Base-by-base conservation (phyloP, 23 tunicate species). In the Oikopleura dioica region DNA sequence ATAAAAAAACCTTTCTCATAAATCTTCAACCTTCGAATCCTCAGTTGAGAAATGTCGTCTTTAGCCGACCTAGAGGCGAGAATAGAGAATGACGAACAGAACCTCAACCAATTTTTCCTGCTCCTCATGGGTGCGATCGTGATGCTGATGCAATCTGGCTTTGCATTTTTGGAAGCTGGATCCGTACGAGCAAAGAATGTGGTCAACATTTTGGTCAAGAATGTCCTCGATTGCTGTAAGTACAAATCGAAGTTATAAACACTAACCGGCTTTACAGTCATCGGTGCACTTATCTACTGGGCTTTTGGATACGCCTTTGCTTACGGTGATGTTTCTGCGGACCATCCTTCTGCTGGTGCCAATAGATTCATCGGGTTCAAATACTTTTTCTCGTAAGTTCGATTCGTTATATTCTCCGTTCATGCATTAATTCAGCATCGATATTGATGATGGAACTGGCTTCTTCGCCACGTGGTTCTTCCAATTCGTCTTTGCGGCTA, bases 101-200 rank as follows among this genome's bases (percentile, higher is more conserved):
- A n/a, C n/a, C n/a, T n/a, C n/a, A n/a, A n/a, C n/a, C n/a, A n/a
- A n/a, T n/a, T n/a, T n/a, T n/a, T n/a, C n/a, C n/a, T n/a, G n/a
- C n/a, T n/a, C n/a, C n/a, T n/a, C n/a, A n/a, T n/a, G n/a, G n/a
- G n/a, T n/a, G n/a, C n/a, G n/a, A n/a, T n/a, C n/a, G n/a, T n/a
- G n/a, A n/a, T n/a, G n/a, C n/a, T 84, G 35, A 85, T 85, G 92
- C 92, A 85, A 75, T 81, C 85, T n/a, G 92, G 92, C 1, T 85
- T 85, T 68, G 92, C 92, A 1, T 85, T 85, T 69, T 76, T 85
- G 23, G 92, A 85, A 76, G 92, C 92, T 1, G 92, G 92, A 34
- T 82, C 92, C 31, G 92, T 85, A 21, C 82, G 92, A 28, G 85
- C 87, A 37, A 85, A 85, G 76, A 85, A 85, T 75, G 82, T 85